Evolutionary conservation across 1,140 invertebrate species (phyloP).

Genomic region (Protaetia brevitarsis): DNA sequence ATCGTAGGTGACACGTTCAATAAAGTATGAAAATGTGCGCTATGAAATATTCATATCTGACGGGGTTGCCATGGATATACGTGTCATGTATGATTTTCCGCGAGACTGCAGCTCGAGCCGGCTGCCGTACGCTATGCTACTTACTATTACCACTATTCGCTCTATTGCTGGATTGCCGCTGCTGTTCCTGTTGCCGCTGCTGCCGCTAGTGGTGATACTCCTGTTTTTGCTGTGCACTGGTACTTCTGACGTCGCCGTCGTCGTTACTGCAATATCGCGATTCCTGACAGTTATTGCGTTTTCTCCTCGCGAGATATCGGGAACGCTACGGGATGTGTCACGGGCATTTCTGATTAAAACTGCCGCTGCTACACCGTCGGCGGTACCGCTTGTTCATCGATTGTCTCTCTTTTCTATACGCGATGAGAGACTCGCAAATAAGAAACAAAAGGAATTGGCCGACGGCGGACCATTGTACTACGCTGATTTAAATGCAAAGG

Average conservation of each 20-base stretch:
- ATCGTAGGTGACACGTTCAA: slow-evolving; percentile 51
- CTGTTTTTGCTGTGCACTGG: not conserved
- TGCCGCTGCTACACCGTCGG: not conserved
- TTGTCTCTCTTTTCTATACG: slow-evolving; percentile 14
- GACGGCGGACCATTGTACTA: not conserved
- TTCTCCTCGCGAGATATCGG: slow-evolving; percentile 29
- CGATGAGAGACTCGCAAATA: not conserved
- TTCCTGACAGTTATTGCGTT: slow-evolving; percentile 35
- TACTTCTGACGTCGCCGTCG: slow-evolving; percentile 19
- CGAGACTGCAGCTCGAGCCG: slow-evolving; percentile 55
- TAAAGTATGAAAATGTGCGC: slow-evolving; percentile 52
- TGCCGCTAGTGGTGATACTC: not conserved
- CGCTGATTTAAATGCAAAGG: not conserved
- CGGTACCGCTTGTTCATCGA: slow-evolving; percentile 9
- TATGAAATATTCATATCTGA: slow-evolving; percentile 51
- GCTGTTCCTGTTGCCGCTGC: slow-evolving; percentile 3
- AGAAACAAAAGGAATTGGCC: slow-evolving; percentile 7
- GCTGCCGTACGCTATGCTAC: slow-evolving; percentile 41
- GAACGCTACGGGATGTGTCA: slow-evolving; percentile 20
- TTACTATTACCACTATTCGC: slow-evolving; percentile 34
- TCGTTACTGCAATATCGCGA: slow-evolving; percentile 25
- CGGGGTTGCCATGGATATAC: slow-evolving; percentile 52
- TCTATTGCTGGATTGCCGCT: not conserved
- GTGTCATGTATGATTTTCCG: slow-evolving; percentile 55
- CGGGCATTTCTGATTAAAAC: slow-evolving; percentile 19